phyloP scores from a whole-genome alignment of 2,113 vertebrate species.

The Podarcis muralis region DNA sequence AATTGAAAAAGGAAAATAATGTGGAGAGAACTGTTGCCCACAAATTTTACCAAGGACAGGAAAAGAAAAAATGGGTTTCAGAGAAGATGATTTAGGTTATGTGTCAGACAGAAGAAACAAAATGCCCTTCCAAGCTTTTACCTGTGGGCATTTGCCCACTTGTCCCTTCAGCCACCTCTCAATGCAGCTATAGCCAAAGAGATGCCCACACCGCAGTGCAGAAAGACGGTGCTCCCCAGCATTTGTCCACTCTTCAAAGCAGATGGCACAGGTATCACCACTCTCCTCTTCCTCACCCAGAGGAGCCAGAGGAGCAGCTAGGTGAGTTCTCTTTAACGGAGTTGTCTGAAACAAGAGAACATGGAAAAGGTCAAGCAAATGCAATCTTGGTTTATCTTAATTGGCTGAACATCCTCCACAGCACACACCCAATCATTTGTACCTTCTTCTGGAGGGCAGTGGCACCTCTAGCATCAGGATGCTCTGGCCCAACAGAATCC shows the following conservation, averaged over 20 bases:
- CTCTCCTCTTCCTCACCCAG: slow-evolving; percentile 81
- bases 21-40: neutral
- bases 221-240: slow-evolving; percentile 90
- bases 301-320: neutral
- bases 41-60: too few relatives aligned
- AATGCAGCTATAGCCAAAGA: slow-evolving; percentile 93
- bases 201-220: slow-evolving; percentile 91
- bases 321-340: slow-evolving; percentile 28
- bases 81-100: neutral
- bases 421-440: slow-evolving; percentile 2
- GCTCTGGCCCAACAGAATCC: slow-evolving; percentile 47
- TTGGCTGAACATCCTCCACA: neutral
- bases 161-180: slow-evolving; percentile 88
- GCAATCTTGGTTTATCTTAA: neutral
- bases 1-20: neutral
- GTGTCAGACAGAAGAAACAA: too few relatives aligned
- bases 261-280: slow-evolving; percentile 90
- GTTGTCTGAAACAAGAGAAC: slow-evolving; percentile 28
- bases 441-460: slow-evolving; percentile 62
- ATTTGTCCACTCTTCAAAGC: slow-evolving; percentile 93
- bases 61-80: neutral
- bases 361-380: slow-evolving; percentile 6
- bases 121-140: slow-evolving; percentile 51
- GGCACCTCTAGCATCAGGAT: slow-evolving; percentile 12
- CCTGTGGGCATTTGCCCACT: slow-evolving; percentile 93